A percentile compares a stretch with the other conserved stretches of the same genome.
These are phyloP conservation scores for Brachyptera risi DNA, from an alignment of 2,888 invertebrate species.

Conservation along the genomic window DNA sequence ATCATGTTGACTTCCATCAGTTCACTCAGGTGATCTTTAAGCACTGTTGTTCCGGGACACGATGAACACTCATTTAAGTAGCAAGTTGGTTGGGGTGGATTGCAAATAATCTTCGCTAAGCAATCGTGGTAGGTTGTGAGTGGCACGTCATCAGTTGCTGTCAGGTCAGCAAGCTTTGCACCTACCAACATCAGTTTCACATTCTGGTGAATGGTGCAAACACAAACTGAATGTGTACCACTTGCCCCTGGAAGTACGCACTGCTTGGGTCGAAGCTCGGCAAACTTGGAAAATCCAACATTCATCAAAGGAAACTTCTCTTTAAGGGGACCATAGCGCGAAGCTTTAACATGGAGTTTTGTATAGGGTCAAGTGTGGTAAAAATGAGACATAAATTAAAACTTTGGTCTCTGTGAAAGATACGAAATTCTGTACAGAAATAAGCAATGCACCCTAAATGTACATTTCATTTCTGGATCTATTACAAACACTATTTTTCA, in stretches of 20 bases:
- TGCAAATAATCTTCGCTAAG: neutral
- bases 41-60: too few relatives aligned
- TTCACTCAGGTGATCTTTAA: too few relatives aligned
- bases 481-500: too few relatives aligned
- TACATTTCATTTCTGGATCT: too few relatives aligned
- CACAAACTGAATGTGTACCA: constrained; percentile 17
- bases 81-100: neutral
- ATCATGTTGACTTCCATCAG: too few relatives aligned
- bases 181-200: neutral
- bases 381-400: too few relatives aligned
- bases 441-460: too few relatives aligned
- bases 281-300: constrained; percentile 16
- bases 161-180: neutral
- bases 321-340: too few relatives aligned
- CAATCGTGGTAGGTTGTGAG: neutral
- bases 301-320: neutral
- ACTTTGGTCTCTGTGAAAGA: too few relatives aligned
- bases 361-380: too few relatives aligned
- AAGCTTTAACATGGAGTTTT: too few relatives aligned
- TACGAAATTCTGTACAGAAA: too few relatives aligned
- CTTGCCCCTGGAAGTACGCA: constrained; percentile 15
- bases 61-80: neutral
- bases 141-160: neutral
- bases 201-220: constrained; percentile 4
- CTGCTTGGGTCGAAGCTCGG: constrained; percentile 20